Conservation (phyloP, 2,113 vertebrate species). For the Laterallus jamaicensis region DNA sequence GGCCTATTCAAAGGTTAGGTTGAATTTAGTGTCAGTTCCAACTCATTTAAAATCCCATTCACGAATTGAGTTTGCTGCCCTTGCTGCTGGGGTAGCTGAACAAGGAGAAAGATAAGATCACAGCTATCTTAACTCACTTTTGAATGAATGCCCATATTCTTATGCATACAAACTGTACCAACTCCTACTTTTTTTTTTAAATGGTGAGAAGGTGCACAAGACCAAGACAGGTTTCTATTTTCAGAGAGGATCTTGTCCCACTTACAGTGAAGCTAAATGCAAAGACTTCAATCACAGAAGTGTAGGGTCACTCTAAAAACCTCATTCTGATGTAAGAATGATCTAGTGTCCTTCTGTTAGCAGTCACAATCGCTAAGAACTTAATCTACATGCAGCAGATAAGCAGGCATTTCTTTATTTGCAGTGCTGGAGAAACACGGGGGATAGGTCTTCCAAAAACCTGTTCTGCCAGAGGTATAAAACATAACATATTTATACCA, state of each 20-base stretch:
- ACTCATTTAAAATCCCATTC: conserved; percentile 25
- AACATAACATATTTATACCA: no score
- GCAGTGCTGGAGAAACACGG: no score
- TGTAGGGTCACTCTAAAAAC: background rate
- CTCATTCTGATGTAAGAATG: background rate
- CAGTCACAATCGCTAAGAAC: no score
- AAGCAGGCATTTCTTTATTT: no score
- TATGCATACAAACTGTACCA: background rate
- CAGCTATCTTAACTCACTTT: background rate
- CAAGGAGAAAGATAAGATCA: background rate
- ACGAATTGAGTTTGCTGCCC: background rate
- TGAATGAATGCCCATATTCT: background rate
- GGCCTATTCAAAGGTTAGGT: conserved; percentile 40
- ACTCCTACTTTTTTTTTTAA: background rate
- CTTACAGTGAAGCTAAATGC: background rate
- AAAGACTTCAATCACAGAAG: background rate
- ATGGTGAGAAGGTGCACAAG: background rate
- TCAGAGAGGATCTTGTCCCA: background rate
- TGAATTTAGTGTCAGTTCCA: conserved; percentile 35
- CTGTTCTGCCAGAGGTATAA: no score
- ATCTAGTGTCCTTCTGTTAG: background rate
- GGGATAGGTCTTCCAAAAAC: no score
- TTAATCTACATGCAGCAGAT: no score
- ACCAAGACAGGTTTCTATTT: background rate
- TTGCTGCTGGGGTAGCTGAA: background rate